phyloP scores from a whole-genome alignment of 1,140 invertebrate genomes.

The Andrena cerasifolii region DNA sequence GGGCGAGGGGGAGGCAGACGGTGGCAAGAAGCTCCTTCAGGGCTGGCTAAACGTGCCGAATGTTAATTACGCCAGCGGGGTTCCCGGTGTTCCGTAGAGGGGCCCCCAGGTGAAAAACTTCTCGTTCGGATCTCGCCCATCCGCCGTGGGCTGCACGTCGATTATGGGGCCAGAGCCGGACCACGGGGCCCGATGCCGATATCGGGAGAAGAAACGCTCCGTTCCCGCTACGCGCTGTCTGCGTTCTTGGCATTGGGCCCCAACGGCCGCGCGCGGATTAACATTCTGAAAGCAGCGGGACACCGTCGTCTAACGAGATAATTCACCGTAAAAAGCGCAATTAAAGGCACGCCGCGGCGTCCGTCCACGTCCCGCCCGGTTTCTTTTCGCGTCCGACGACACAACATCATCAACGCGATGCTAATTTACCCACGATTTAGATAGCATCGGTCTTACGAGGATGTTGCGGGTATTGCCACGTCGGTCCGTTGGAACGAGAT shows the following conservation, averaged over 20 bases:
- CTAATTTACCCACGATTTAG: constrained; percentile 27
- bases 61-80: constrained; percentile 77
- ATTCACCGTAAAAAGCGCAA: constrained; percentile 49
- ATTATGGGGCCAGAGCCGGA: constrained; percentile 30
- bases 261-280: constrained; percentile 36
- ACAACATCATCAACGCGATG: neutral
- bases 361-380: neutral
- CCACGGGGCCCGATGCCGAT: too few species aligned
- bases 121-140: constrained; percentile 62
- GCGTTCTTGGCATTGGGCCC: neutral
- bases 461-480: too few species aligned
- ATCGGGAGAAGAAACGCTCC: constrained; percentile 45
- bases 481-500: too few species aligned
- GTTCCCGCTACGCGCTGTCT: neutral
- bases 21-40: constrained; percentile 63
- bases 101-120: constrained; percentile 67
- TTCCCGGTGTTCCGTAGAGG: constrained; percentile 47
- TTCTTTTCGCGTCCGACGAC: constrained; percentile 5
- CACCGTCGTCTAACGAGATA: constrained; percentile 51
- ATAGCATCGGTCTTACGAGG: neutral
- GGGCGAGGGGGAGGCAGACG: constrained; percentile 1
- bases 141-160: constrained; percentile 5
- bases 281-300: constrained; percentile 46
- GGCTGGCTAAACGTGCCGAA: constrained; percentile 75
- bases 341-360: constrained; percentile 29